A percentile compares a stretch with the other conserved stretches of the same genome.
These are phyloP conservation scores for Cephalotes varians DNA, from an alignment of 2,888 invertebrate species.

Conservation along the genomic window DNA sequence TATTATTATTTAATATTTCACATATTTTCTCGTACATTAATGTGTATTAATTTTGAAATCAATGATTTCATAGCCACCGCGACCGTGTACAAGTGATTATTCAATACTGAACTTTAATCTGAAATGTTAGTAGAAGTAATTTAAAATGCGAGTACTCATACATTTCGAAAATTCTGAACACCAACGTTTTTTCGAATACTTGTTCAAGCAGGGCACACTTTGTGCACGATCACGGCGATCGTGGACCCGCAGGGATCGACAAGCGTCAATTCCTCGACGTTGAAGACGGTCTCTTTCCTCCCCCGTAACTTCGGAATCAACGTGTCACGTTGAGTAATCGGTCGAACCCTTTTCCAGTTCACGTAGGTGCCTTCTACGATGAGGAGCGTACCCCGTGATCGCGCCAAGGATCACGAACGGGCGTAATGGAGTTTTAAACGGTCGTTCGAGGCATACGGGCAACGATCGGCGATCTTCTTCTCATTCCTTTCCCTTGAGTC, in stretches of 20 bases:
- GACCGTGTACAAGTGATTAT: no score
- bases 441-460: conserved; percentile 70
- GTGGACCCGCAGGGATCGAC: conserved; percentile 9
- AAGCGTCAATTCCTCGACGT: conserved; percentile 31
- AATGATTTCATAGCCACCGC: no score
- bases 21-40: not conserved
- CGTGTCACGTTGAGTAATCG: conserved; percentile 69
- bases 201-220: not conserved
- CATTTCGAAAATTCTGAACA: no score
- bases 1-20: no score
- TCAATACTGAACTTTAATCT: no score
- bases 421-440: conserved; percentile 78
- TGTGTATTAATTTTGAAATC: not conserved
- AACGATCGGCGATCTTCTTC: conserved; percentile 63
- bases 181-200: no score
- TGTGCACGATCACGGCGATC: not conserved
- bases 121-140: no score
- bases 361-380: conserved; percentile 41
- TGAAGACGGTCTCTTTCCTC: conserved; percentile 33
- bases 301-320: conserved; percentile 38
- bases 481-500: conserved; percentile 58
- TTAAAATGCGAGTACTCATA: no score
- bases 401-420: conserved; percentile 66
- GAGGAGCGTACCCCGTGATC: conserved; percentile 63
- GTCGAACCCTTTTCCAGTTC: conserved; percentile 59